Base-by-base conservation (phyloP, 2,888 invertebrate species). In the Sturmia bella region DNA sequence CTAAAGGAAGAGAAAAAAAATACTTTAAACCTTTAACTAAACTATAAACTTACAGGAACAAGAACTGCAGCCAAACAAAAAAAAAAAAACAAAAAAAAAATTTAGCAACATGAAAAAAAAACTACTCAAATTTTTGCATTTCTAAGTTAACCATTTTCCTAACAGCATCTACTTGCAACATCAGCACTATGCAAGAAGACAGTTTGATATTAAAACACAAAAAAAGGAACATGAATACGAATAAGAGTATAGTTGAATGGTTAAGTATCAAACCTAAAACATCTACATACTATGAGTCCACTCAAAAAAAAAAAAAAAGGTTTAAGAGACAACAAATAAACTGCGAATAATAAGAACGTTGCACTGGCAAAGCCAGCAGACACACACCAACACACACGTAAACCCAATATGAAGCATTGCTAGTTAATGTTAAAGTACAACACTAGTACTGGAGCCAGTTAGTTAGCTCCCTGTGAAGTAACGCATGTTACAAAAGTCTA, bases 381-480 rank as follows among this genome's bases (percentile, higher is more conserved):
- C 7, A 21, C 41, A 59, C 11, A 24, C 39, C 48, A 1, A 66
- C 63, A 19, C 11, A 24, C 15, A 32, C 27, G 32, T 48, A 24
- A 12, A 24, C 63, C 45, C 70, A 57, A 77, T 66, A 69, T 56
- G 66, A 56, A 43, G 64, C 48, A 66, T 70, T 64, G 64, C 17
- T 70, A 78, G 73, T 78, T 66, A 69, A 69, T 32, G 27, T 45
- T 64, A 64, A 82, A 82, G 78, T 82, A 70, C 64, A 61, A 76
- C 76, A 76, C 63, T 37, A 70, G 43, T 32, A 74, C 57, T 78
- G 78, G 57, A 82, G 78, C 78, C 82, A 82, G 78, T 78, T 82
- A 78, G 68, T 77, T 63, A 78, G 82, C 78, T 70, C 78, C 78
- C 82, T 82, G 78, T 78, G 74, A 74, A 78, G 78, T 78, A 82